Evolutionary conservation across 2,797 vertebrate species (phyloP).

Genomic region (Anguilla megastoma): DNA sequence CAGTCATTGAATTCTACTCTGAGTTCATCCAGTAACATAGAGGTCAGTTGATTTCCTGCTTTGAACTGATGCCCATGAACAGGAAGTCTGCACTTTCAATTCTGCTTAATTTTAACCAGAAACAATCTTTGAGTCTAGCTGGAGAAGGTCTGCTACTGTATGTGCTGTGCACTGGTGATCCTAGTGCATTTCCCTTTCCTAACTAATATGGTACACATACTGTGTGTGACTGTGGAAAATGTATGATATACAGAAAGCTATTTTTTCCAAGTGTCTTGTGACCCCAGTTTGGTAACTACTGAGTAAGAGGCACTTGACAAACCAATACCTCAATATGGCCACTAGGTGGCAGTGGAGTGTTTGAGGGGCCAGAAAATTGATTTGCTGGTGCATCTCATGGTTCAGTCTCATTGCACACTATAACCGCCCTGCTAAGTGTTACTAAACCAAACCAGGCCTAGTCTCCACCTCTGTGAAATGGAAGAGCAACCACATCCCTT

Average conservation of each 20-base stretch:
- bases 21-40: background rate
- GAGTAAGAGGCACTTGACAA: background rate
- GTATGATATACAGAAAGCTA: background rate
- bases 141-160: background rate
- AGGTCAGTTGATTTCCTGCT: background rate
- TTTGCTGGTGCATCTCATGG: background rate
- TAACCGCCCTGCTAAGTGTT: background rate
- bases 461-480: background rate
- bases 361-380: background rate
- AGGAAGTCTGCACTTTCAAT: background rate
- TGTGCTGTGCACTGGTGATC: background rate
- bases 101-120: background rate
- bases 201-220: background rate
- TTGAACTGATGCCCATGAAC: background rate
- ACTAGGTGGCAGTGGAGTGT: slow-evolving; percentile 26
- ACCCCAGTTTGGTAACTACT: background rate
- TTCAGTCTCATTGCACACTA: background rate
- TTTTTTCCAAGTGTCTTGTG: background rate
- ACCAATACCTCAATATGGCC: background rate
- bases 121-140: background rate
- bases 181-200: background rate
- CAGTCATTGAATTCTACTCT: background rate
- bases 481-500: slow-evolving; percentile 11
- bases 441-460: slow-evolving; percentile 22
- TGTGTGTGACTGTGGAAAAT: background rate